Evolutionary conservation across 2,797 vertebrate genomes (phyloP).

Genomic region (Sebastes reedi): DNA sequence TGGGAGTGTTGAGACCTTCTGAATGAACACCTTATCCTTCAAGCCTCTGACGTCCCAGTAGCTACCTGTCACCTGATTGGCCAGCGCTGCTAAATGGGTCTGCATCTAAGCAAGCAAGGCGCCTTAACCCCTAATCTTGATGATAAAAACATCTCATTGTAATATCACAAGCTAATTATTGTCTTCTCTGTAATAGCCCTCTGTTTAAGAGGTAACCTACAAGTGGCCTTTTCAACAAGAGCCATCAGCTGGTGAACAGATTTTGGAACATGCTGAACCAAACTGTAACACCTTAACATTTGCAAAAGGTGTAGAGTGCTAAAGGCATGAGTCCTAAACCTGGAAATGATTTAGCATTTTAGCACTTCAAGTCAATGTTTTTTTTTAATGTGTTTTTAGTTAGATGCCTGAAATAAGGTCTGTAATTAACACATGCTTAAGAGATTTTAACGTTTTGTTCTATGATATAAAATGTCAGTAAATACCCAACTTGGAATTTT

Average conservation of each 20-base stretch:
- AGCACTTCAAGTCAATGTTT: too few relatives aligned
- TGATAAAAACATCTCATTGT: slow-evolving; percentile 78
- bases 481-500: too few relatives aligned
- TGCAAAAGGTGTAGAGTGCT: not conserved
- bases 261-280: not conserved
- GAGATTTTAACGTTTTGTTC: too few relatives aligned
- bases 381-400: too few relatives aligned
- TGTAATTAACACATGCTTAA: too few relatives aligned
- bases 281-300: not conserved
- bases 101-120: slow-evolving; percentile 71
- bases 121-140: slow-evolving; percentile 85
- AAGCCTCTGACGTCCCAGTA: slow-evolving; percentile 68
- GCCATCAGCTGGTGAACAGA: not conserved
- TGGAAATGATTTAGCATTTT: too few relatives aligned
- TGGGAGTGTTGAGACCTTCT: slow-evolving; percentile 69
- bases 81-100: slow-evolving; percentile 74
- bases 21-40: slow-evolving; percentile 77
- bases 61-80: slow-evolving; percentile 79
- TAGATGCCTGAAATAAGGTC: too few relatives aligned
- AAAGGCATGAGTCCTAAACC: too few relatives aligned
- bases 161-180: slow-evolving; percentile 78
- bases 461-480: too few relatives aligned
- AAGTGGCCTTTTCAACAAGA: not conserved
- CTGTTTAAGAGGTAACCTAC: slow-evolving; percentile 20
- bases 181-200: slow-evolving; percentile 32